A percentile compares a stretch with the other conserved stretches of the same genome.
Evolutionary conservation across 2,113 vertebrate species (phyloP).

Genomic region (Tyrannus savana): DNA sequence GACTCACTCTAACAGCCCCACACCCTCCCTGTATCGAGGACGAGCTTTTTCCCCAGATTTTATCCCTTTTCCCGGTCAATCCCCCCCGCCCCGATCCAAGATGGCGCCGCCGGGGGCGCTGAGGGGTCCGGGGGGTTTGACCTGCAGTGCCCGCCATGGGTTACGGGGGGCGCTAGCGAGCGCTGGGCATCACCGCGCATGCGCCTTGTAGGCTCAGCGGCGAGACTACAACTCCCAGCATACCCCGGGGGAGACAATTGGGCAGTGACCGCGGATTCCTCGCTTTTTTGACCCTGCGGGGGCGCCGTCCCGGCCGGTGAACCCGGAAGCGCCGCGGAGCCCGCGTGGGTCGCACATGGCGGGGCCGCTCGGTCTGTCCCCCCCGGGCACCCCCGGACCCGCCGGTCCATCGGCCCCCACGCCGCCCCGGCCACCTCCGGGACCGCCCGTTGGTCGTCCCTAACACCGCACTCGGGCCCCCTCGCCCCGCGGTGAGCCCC

Average conservation of each 20-base stretch:
- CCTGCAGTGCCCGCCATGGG: rapidly evolving
- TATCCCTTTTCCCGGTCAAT: rapidly evolving
- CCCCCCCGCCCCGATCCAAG: background rate
- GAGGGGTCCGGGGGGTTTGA: background rate
- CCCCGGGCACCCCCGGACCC: background rate
- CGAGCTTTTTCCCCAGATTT: background rate
- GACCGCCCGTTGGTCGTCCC: background rate
- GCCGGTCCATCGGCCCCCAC: background rate
- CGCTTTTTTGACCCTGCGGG: rapidly evolving
- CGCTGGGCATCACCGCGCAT: background rate
- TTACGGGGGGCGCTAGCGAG: background rate
- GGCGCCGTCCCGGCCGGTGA: rapidly evolving
- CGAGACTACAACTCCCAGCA: background rate
- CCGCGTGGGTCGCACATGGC: background rate
- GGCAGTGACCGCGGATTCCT: rapidly evolving
- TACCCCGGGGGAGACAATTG: rapidly evolving
- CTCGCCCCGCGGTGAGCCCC: too few species aligned
- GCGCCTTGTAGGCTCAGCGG: background rate
- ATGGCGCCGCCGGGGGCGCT: background rate
- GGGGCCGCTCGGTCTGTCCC: background rate
- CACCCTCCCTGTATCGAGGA: background rate
- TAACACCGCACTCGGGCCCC: too few species aligned
- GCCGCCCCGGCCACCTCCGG: too few species aligned
- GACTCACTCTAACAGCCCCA: background rate
- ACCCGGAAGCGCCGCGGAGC: background rate